Conservation (phyloP, 2,888 invertebrate genomes). For the Aphodius sticticus region DNA sequence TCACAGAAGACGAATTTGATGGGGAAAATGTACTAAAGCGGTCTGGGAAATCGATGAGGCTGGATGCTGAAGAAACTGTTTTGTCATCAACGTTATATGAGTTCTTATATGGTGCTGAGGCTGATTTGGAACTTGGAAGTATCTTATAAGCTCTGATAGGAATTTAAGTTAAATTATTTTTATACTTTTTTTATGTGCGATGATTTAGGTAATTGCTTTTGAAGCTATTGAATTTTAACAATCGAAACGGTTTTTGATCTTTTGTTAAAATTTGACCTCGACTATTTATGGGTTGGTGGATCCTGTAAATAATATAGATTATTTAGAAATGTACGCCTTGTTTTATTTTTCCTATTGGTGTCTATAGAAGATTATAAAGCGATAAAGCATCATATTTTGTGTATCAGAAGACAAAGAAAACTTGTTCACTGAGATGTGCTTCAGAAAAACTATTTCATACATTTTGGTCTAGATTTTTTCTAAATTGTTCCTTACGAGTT, state of each 20-base stretch:
- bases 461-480: no score
- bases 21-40: conserved; percentile 60
- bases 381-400: no score
- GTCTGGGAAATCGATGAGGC: conserved; percentile 63
- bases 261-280: conserved; percentile 56
- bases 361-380: no score
- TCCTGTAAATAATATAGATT: not conserved
- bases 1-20: conserved; percentile 66
- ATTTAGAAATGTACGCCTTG: not conserved
- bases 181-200: not conserved
- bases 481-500: no score
- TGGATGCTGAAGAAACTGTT: conserved; percentile 63
- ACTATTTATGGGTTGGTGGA: conserved; percentile 5
- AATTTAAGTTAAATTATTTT: conserved; percentile 9
- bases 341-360: not conserved
- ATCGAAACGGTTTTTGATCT: conserved; percentile 48
- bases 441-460: no score
- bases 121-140: conserved; percentile 64
- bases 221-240: conserved; percentile 54
- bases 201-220: conserved; percentile 14
- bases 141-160: conserved; percentile 48
- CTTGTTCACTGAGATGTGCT: no score
- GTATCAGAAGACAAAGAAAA: no score
- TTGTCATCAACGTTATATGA: conserved; percentile 70
- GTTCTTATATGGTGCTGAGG: conserved; percentile 68